A percentile compares a stretch with the other conserved stretches of the same genome.
These are phyloP conservation scores for Tupiocoris notatus DNA, from an alignment of 2,888 invertebrate genomes.

Conservation along the genomic window DNA sequence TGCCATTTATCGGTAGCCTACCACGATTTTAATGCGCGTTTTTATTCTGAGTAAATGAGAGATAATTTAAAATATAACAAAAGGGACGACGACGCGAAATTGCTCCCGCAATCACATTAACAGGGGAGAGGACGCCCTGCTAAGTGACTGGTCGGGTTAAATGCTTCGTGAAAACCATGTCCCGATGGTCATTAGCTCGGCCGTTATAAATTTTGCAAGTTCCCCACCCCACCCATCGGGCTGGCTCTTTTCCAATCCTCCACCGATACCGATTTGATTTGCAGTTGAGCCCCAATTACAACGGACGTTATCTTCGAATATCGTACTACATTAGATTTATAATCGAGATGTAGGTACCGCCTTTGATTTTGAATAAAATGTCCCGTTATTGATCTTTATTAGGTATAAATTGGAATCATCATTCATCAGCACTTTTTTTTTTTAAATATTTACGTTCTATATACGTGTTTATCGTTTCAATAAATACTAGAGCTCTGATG, in stretches of 20 bases:
- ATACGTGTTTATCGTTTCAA: too few species aligned
- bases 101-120: conserved; percentile 10
- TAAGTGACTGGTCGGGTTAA: conserved; percentile 24
- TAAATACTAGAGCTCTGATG: too few species aligned
- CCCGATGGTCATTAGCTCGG: conserved; percentile 29
- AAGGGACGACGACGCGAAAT: not conserved
- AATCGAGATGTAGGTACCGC: too few species aligned
- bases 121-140: conserved; percentile 5
- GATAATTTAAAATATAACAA: conserved; percentile 5
- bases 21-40: not conserved
- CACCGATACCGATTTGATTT: conserved; percentile 28
- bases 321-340: too few species aligned
- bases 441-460: too few species aligned
- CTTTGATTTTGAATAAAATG: too few species aligned
- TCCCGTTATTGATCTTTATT: too few species aligned
- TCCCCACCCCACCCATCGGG: not conserved
- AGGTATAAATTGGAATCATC: too few species aligned
- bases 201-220: conserved; percentile 16
- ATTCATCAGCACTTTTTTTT: too few species aligned
- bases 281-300: conserved; percentile 6
- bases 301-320: not conserved
- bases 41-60: not conserved
- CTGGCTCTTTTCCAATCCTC: conserved; percentile 29
- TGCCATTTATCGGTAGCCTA: not conserved
- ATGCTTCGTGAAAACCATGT: conserved; percentile 28